A percentile compares a stretch with the other conserved stretches of the same genome.
Evolutionary conservation across 1,140 invertebrate genomes (phyloP).

Genomic region (Drosophila elegans): DNA sequence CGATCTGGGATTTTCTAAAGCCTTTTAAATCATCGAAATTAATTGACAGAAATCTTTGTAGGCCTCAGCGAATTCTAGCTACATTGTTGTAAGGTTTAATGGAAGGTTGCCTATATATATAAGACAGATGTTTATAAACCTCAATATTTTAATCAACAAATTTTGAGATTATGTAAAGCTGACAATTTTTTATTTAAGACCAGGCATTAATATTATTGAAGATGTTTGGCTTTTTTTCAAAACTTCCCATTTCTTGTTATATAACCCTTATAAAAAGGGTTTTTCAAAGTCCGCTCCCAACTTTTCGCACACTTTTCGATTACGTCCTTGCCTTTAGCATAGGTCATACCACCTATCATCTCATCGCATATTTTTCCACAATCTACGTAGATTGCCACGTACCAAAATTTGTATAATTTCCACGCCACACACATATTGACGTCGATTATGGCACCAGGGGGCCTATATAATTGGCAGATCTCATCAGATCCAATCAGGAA

Average conservation of each 20-base stretch:
- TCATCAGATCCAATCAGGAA: slow-evolving; percentile 24
- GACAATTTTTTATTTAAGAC: too few relatives aligned
- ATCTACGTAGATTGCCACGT: slow-evolving; percentile 30
- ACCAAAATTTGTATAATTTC: slow-evolving; percentile 37
- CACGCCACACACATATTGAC: slow-evolving; percentile 34
- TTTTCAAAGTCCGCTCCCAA: background rate
- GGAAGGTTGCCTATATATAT: too few relatives aligned
- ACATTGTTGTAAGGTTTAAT: slow-evolving; percentile 14
- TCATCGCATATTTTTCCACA: slow-evolving; percentile 44
- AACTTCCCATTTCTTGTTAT: too few relatives aligned
- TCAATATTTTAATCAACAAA: too few relatives aligned
- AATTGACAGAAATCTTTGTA: slow-evolving; percentile 10
- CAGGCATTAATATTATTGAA: too few relatives aligned
- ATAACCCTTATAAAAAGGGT: too few relatives aligned
- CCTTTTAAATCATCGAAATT: slow-evolving; percentile 48
- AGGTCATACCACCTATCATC: slow-evolving; percentile 34
- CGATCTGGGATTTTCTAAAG: slow-evolving; percentile 21
- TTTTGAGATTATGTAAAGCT: too few relatives aligned
- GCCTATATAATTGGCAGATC: slow-evolving; percentile 6
- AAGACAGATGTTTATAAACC: too few relatives aligned
- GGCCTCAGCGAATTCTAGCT: slow-evolving; percentile 17
- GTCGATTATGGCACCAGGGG: slow-evolving; percentile 33
- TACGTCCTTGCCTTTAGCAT: slow-evolving; percentile 41
- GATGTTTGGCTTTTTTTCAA: too few relatives aligned
- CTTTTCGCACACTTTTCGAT: background rate